Evolutionary conservation across 2,113 vertebrate species (phyloP).

Genomic region (Siniperca knerii): DNA sequence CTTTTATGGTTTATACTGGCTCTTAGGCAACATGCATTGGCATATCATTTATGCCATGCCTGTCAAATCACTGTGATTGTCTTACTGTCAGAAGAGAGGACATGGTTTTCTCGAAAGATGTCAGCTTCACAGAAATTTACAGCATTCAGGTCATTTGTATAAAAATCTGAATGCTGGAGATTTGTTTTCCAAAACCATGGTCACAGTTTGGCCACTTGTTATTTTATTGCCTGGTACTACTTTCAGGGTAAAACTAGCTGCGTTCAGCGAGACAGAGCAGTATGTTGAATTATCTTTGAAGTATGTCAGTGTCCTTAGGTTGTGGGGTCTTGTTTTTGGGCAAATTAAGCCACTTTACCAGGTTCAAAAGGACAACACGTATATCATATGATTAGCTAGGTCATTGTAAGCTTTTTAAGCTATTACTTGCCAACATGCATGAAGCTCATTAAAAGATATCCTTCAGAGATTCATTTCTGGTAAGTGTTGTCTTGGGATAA

Average conservation of each 20-base stretch:
- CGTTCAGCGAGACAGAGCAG: not conserved
- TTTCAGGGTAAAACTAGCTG: not conserved
- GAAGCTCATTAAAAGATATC: not conserved
- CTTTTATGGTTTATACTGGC: not conserved
- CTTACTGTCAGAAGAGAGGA: constrained; percentile 59
- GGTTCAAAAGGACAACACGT: not conserved
- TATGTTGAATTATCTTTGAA: not conserved
- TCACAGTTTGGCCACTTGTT: not conserved
- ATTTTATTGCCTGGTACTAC: not conserved
- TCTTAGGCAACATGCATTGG: no score
- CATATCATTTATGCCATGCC: constrained; percentile 42
- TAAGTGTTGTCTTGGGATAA: not conserved
- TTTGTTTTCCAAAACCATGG: not conserved
- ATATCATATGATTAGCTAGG: not conserved
- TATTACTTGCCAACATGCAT: not conserved
- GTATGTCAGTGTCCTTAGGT: not conserved
- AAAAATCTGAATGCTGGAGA: constrained; percentile 17
- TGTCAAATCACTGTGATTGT: constrained; percentile 66
- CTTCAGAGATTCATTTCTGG: not conserved
- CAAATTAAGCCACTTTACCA: not conserved
- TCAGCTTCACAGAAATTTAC: constrained; percentile 42
- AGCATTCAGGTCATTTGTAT: constrained; percentile 41
- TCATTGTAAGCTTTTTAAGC: not conserved
- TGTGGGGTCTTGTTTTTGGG: not conserved
- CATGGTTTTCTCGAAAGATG: constrained; percentile 50